Evolutionary conservation across 2,888 invertebrate genomes (phyloP).

Genomic region (Thelaira solivaga): DNA sequence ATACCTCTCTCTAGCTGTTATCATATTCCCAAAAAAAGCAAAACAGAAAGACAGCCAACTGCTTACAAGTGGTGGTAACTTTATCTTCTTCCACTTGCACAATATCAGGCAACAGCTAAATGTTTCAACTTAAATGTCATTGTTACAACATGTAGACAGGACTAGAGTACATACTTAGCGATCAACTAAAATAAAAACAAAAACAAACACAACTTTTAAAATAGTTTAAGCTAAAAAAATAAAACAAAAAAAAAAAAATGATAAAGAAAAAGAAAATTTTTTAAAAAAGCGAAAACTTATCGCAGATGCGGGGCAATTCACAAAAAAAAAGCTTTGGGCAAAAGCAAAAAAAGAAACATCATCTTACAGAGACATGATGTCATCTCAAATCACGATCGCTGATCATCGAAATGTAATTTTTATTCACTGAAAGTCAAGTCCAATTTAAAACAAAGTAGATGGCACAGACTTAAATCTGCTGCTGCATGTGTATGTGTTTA

Average conservation of each 20-base stretch:
- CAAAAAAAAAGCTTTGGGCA: constrained; percentile 21
- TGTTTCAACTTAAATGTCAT: constrained; percentile 60
- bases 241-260: constrained; percentile 3
- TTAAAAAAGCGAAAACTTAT: constrained; percentile 62
- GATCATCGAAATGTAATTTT: constrained; percentile 63
- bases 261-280: no score
- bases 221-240: constrained; percentile 46
- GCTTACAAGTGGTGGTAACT: constrained; percentile 26
- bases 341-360: constrained; percentile 36
- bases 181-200: constrained; percentile 26
- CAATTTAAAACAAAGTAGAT: constrained; percentile 61
- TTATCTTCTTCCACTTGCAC: constrained; percentile 29
- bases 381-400: constrained; percentile 75
- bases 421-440: constrained; percentile 62
- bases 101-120: constrained; percentile 35
- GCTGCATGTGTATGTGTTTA: not conserved
- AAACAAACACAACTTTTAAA: constrained; percentile 50
- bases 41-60: not conserved
- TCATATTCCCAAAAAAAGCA: no score
- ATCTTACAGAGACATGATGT: constrained; percentile 72
- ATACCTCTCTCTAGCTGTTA: no score
- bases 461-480: constrained; percentile 34
- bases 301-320: constrained; percentile 53
- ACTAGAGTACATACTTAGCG: constrained; percentile 56
- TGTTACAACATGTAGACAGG: constrained; percentile 62